phyloP scores from a whole-genome alignment of 2,113 vertebrate species.

The Thinocorus orbignyianus region DNA sequence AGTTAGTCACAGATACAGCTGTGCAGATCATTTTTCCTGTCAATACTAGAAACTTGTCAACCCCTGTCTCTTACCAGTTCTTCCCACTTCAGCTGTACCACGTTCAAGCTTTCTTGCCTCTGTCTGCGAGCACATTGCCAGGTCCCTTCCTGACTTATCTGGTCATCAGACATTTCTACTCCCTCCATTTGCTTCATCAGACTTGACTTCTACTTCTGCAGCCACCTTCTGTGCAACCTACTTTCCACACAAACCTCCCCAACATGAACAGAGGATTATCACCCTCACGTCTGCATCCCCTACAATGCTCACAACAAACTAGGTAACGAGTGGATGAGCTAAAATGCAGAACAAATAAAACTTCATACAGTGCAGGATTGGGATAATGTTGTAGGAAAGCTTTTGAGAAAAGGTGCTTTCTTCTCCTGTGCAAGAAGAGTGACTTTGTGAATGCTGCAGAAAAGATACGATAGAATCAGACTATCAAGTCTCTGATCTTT shows the following conservation, averaged over 20 bases:
- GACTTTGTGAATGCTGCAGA: neutral
- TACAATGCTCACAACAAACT: neutral
- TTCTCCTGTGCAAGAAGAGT: neutral
- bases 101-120: neutral
- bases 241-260: neutral
- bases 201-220: neutral
- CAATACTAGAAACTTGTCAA: conserved; percentile 26
- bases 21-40: conserved; percentile 34
- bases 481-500: neutral
- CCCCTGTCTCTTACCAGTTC: neutral
- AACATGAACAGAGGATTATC: neutral
- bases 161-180: neutral
- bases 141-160: neutral
- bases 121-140: conserved; percentile 9
- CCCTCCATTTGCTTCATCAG: neutral
- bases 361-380: neutral
- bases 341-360: neutral
- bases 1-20: conserved; percentile 66
- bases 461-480: neutral
- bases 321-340: neutral
- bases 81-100: conserved; percentile 23
- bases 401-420: neutral
- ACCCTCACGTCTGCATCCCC: neutral
- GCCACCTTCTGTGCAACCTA: neutral
- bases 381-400: neutral